Percentiles rank a stretch among this genome's conserved stretches.
Conservation (phyloP, 2,797 vertebrate species). For the Aldrovandia affinis region DNA sequence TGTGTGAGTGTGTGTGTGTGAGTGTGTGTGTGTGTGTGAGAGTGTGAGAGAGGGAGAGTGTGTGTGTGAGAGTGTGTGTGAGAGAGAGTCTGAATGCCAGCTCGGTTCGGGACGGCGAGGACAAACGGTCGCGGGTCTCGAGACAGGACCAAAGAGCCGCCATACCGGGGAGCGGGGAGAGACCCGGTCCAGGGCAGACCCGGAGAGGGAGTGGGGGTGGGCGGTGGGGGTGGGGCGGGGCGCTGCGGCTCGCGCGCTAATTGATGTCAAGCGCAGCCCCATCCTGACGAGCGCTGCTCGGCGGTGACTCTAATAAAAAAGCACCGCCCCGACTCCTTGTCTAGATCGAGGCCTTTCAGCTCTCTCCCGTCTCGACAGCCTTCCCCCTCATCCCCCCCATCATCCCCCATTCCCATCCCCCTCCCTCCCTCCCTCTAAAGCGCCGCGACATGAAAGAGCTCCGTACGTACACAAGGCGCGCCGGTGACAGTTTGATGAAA, state of each 20-base stretch:
- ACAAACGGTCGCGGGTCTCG: no score
- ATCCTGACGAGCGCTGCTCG: conserved; percentile 51
- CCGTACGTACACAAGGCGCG: conserved; percentile 54
- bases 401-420: no score
- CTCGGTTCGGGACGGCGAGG: no score
- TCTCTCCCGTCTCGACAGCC: conserved; percentile 63
- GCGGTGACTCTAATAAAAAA: conserved; percentile 40
- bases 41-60: no score
- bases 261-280: conserved; percentile 73
- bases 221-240: conserved; percentile 30
- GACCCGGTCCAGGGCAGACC: neutral
- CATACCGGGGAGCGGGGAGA: neutral
- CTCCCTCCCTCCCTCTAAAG: conserved; percentile 55
- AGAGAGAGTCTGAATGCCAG: no score
- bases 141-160: neutral
- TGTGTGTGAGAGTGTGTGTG: no score
- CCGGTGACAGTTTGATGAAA: conserved; percentile 79
- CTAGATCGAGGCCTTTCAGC: conserved; percentile 20
- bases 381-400: no score
- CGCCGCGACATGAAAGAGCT: conserved; percentile 71
- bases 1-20: no score
- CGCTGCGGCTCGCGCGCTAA: conserved; percentile 61
- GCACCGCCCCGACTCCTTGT: conserved; percentile 48
- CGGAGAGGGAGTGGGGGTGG: no score
- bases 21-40: neutral